These are phyloP conservation scores for Synanthedon myopaeformis DNA, from an alignment of 2,888 invertebrate genomes.

Conservation along the genomic window DNA sequence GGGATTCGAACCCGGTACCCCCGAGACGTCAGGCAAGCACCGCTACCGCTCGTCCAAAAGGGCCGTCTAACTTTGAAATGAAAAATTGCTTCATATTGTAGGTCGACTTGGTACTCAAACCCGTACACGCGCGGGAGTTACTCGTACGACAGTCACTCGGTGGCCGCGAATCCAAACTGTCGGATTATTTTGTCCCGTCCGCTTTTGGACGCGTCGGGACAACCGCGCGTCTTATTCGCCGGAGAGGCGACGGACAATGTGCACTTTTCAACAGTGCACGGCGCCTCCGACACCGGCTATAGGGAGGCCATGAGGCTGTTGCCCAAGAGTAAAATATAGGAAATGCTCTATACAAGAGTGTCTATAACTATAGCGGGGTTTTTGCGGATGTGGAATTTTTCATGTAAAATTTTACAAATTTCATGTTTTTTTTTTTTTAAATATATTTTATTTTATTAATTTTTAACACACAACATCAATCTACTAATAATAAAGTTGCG, in stretches of 20 bases:
- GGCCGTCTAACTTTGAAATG: no score
- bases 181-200: constrained; percentile 70
- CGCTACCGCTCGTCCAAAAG: no score
- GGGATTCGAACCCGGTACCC: no score
- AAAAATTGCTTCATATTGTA: constrained; percentile 20
- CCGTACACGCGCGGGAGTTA: constrained; percentile 80
- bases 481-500: no score
- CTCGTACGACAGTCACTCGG: constrained; percentile 67
- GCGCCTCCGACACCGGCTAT: constrained; percentile 75
- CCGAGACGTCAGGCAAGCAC: no score
- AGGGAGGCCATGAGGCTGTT: constrained; percentile 69
- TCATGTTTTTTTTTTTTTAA: no score
- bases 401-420: no score
- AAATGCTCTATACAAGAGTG: no score
- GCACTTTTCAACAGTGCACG: constrained; percentile 80
- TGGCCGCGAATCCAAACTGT: constrained; percentile 59
- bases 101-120: constrained; percentile 79
- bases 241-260: constrained; percentile 69
- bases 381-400: no score
- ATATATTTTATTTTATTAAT: no score
- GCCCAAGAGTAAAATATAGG: constrained; percentile 2
- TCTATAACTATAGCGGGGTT: no score
- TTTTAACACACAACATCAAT: no score
- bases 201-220: constrained; percentile 47
- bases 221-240: constrained; percentile 68